phyloP scores from a whole-genome alignment of 2,888 invertebrate species.

The Sinodicranocentrus sp. region DNA sequence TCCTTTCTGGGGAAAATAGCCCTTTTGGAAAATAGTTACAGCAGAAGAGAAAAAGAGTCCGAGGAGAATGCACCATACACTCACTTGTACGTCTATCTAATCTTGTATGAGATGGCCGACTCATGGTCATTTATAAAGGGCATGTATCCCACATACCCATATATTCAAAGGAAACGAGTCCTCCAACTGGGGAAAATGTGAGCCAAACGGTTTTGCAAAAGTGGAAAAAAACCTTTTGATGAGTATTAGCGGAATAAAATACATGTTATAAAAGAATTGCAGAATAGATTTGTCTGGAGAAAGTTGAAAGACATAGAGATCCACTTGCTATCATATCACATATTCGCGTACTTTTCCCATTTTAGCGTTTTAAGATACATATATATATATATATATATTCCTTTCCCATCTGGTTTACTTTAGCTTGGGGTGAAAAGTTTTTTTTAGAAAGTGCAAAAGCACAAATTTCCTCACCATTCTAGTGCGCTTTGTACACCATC shows the following conservation, averaged over 20 bases:
- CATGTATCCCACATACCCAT: not conserved
- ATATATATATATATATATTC: too few relatives aligned
- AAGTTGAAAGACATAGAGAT: too few relatives aligned
- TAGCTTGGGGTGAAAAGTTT: conserved; percentile 40
- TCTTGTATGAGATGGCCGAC: not conserved
- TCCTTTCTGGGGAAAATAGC: conserved; percentile 2
- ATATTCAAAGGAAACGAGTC: too few relatives aligned
- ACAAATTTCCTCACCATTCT: conserved; percentile 33
- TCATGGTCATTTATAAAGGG: too few relatives aligned
- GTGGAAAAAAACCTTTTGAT: conserved; percentile 4
- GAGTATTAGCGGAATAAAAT: not conserved
- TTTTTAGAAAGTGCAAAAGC: conserved; percentile 38
- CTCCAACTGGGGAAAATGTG: too few relatives aligned
- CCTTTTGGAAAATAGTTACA: not conserved
- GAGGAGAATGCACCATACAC: not conserved
- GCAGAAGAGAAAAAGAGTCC: not conserved
- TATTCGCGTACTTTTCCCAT: conserved; percentile 5
- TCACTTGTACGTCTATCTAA: not conserved
- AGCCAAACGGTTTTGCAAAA: not conserved
- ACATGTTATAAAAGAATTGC: conserved; percentile 7
- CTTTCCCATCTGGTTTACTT: conserved; percentile 24
- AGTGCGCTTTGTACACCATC: not conserved
- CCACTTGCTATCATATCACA: not conserved
- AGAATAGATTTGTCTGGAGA: conserved; percentile 43
- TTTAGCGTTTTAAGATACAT: not conserved